phyloP scores from a whole-genome alignment of 1,140 invertebrate genomes.

The Copidosoma floridanum region DNA sequence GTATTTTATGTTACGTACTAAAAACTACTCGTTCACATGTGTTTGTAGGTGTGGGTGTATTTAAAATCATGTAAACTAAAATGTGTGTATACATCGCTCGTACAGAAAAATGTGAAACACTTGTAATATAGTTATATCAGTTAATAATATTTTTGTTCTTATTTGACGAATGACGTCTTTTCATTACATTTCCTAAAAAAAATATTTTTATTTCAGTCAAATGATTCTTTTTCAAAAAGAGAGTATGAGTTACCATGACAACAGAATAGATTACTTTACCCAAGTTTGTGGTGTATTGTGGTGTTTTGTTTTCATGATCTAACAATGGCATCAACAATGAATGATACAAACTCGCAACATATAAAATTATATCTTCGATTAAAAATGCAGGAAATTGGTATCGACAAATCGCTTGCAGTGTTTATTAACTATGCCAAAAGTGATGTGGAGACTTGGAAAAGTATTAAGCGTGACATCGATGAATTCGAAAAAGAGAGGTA shows the following conservation, averaged over 20 bases:
- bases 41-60: slow-evolving; percentile 20
- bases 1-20: slow-evolving; percentile 30
- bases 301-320: too few species aligned
- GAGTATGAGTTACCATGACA: slow-evolving; percentile 10
- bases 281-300: too few species aligned
- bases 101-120: slow-evolving; percentile 24
- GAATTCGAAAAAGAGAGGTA: slow-evolving; percentile 42
- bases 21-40: slow-evolving; percentile 11
- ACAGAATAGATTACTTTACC: too few species aligned
- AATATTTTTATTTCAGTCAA: background rate
- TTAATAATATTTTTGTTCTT: background rate
- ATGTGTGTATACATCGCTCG: slow-evolving; percentile 11
- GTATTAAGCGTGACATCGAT: slow-evolving; percentile 32
- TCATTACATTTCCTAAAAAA: background rate
- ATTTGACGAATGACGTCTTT: too few species aligned
- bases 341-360: slow-evolving; percentile 2
- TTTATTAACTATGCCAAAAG: slow-evolving; percentile 43
- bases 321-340: too few species aligned
- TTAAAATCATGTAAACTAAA: slow-evolving; percentile 20
- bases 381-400: slow-evolving; percentile 46
- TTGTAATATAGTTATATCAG: slow-evolving; percentile 26
- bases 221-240: background rate
- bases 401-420: slow-evolving; percentile 42
- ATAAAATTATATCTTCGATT: slow-evolving; percentile 42
- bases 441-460: slow-evolving; percentile 36